Conservation (phyloP, 2,113 vertebrate genomes). For the Hystrix brachyura region DNA sequence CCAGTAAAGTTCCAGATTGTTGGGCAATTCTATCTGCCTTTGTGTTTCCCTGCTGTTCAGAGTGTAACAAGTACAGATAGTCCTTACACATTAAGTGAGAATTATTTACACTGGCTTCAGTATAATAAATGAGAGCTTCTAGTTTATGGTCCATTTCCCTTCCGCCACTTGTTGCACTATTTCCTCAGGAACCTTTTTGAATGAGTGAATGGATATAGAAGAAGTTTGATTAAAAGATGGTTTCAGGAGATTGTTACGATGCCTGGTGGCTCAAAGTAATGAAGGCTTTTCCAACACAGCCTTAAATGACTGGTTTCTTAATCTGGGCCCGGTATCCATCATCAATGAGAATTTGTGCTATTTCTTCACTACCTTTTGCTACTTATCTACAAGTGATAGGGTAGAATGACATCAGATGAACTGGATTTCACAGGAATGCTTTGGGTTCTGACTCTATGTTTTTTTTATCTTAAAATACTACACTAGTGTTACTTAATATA, state of each 20-base stretch:
- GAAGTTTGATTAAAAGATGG: background rate
- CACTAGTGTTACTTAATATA: background rate
- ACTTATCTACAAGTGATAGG: background rate
- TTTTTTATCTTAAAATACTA: background rate
- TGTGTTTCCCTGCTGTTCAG: background rate
- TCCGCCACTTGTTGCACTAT: background rate
- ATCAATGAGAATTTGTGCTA: background rate
- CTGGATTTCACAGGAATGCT: background rate
- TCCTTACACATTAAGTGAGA: background rate
- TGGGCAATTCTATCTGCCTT: background rate
- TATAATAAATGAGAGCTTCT: background rate
- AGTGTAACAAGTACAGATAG: no score
- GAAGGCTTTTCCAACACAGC: fast-evolving
- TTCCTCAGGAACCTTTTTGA: background rate
- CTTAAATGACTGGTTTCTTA: background rate
- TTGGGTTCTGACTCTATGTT: background rate
- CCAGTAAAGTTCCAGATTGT: background rate
- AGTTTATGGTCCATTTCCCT: background rate
- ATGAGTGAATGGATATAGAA: background rate
- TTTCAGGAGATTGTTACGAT: background rate
- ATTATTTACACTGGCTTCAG: background rate
- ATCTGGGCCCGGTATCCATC: background rate
- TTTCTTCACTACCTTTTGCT: background rate
- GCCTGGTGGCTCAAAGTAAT: fast-evolving
- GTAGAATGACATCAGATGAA: background rate